phyloP scores from a whole-genome alignment of 92 coral and sea anemone species.

The Montipora capitata region DNA sequence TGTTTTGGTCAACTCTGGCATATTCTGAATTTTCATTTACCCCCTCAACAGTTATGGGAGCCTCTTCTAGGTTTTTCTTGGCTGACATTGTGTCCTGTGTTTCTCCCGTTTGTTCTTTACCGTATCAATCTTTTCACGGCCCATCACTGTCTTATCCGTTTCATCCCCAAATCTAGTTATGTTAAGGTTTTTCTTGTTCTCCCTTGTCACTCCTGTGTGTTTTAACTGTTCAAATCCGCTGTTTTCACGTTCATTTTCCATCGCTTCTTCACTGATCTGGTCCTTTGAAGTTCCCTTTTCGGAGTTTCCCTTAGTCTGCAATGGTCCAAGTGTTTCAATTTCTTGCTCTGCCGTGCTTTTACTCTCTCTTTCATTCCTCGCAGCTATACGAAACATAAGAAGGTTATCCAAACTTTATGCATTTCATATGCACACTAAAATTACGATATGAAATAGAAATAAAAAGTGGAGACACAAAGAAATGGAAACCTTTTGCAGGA shows the following conservation, averaged over 20 bases:
- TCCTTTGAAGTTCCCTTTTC: no score
- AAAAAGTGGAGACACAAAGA: no score
- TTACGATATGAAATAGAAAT: no score
- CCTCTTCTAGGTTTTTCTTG: background rate
- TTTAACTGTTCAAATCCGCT: background rate
- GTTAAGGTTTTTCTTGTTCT: background rate
- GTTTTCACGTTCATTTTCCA: background rate
- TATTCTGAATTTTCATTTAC: background rate
- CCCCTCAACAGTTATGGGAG: background rate
- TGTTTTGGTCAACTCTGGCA: background rate
- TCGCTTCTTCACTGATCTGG: conserved; percentile 1
- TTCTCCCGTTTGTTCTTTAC: background rate
- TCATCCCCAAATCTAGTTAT: background rate
- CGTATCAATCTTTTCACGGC: background rate
- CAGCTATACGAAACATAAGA: no score
- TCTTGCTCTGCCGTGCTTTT: no score
- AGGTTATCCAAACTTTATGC: no score
- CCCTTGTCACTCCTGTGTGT: background rate
- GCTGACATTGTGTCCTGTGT: background rate
- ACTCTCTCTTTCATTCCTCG: no score
- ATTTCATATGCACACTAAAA: no score
- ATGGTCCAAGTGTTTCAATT: no score
- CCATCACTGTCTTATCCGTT: no score
- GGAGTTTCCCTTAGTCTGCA: no score
- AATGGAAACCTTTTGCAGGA: no score